Evolutionary conservation across 2,113 vertebrate species (phyloP).

Genomic region (Pongo pygmaeus): DNA sequence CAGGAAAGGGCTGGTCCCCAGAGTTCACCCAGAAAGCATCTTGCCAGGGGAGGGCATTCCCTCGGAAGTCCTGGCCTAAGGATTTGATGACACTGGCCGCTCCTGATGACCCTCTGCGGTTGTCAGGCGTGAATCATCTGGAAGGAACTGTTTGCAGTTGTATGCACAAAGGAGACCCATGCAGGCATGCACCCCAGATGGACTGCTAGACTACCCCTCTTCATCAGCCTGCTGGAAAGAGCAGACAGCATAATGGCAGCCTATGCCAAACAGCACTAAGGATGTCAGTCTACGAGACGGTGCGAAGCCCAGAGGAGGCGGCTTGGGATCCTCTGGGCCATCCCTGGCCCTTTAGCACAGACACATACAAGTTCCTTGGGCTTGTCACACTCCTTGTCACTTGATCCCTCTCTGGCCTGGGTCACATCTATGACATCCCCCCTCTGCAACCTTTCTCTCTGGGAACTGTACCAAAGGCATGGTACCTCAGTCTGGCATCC

Average conservation of each 20-base stretch:
- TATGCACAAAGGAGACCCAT: neutral
- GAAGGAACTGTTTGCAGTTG: neutral
- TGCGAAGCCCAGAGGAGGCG: neutral
- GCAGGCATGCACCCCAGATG: neutral
- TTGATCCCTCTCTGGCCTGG: neutral
- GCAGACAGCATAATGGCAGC: neutral
- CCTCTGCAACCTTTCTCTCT: neutral
- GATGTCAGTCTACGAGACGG: neutral
- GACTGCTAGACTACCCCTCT: neutral
- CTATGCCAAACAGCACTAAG: neutral
- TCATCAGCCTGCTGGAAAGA: neutral
- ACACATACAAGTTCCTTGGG: neutral
- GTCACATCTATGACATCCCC: neutral
- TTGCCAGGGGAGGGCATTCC: neutral
- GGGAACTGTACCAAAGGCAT: neutral
- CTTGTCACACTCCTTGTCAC: neutral
- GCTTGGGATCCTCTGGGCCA: neutral
- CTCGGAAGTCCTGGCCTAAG: neutral
- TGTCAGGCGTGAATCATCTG: neutral
- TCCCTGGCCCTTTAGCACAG: neutral
- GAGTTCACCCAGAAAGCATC: neutral
- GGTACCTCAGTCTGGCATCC: conserved; percentile 62
- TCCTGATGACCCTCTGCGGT: neutral
- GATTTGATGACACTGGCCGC: neutral
- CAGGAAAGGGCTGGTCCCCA: neutral